phyloP scores from a whole-genome alignment of 2,797 vertebrate genomes.

The Erethizon dorsatum region DNA sequence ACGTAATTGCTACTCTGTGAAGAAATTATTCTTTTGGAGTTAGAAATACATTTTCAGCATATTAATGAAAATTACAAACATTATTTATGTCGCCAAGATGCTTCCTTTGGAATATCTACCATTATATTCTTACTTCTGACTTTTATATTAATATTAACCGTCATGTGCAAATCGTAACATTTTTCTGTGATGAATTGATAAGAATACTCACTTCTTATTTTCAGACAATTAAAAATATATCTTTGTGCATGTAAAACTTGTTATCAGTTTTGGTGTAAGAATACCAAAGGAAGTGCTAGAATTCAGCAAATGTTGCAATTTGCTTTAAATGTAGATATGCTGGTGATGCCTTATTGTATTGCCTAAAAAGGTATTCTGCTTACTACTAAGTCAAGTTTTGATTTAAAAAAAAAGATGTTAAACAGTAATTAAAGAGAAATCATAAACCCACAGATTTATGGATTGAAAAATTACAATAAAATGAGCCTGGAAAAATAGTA shows the following conservation, averaged over 20 bases:
- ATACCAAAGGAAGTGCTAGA: conserved; percentile 78
- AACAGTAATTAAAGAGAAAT: conserved; percentile 51
- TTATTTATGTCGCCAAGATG: conserved; percentile 55
- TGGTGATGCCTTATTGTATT: conserved; percentile 60
- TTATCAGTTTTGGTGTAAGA: conserved; percentile 83
- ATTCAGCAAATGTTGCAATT: conserved; percentile 78
- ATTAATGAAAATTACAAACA: conserved; percentile 72
- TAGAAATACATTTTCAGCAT: conserved; percentile 83
- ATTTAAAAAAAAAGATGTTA: conserved; percentile 72
- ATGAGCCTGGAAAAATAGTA: conserved; percentile 51
- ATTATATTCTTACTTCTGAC: conserved; percentile 46
- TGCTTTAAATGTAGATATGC: conserved; percentile 75
- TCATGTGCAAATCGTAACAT: conserved; percentile 27
- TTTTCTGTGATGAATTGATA: conserved; percentile 49
- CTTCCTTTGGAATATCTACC: conserved; percentile 12
- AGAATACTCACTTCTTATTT: conserved; percentile 36
- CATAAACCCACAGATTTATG: neutral
- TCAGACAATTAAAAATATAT: conserved; percentile 61
- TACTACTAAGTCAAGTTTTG: conserved; percentile 74
- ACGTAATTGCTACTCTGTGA: conserved; percentile 85
- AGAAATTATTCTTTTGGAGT: conserved; percentile 80
- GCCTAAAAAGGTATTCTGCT: conserved; percentile 70
- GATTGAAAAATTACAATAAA: conserved; percentile 41
- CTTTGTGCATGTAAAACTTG: conserved; percentile 80
- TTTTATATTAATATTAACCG: conserved; percentile 46